Evolutionary conservation across 2,888 invertebrate genomes (phyloP).

Genomic region (Pseudococcus longispinus): DNA sequence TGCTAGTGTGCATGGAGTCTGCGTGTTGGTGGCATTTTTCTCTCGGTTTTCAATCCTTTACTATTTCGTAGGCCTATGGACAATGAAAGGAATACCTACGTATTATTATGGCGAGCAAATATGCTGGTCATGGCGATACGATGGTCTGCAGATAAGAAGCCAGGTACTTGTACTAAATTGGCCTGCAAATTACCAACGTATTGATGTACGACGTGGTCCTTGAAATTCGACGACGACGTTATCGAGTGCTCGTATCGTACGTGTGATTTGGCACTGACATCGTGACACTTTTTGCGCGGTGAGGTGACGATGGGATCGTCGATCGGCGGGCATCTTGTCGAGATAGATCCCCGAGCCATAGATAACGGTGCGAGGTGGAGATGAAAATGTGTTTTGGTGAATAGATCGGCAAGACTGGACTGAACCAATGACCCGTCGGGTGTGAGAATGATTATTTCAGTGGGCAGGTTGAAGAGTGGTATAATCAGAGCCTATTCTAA

Average conservation of each 20-base stretch:
- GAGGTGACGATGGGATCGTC: background rate
- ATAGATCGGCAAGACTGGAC: too few relatives aligned
- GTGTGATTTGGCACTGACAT: background rate
- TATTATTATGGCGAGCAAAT: background rate
- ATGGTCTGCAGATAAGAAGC: background rate
- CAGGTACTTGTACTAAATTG: background rate
- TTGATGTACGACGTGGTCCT: background rate
- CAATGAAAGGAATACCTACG: background rate
- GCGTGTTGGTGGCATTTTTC: background rate
- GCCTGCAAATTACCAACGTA: background rate
- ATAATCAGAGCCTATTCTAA: too few relatives aligned
- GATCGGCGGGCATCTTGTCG: background rate
- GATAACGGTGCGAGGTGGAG: background rate
- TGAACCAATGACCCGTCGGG: too few relatives aligned
- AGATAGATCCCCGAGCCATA: too few relatives aligned
- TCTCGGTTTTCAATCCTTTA: background rate
- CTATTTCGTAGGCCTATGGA: background rate
- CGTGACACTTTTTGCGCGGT: background rate
- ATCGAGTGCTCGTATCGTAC: background rate
- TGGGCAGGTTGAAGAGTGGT: too few relatives aligned
- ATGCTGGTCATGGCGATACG: background rate
- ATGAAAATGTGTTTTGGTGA: too few relatives aligned
- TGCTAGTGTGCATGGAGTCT: background rate
- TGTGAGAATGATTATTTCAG: too few relatives aligned
- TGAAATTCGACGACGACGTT: background rate